Percentiles rank a stretch among this genome's conserved stretches.
Conservation (phyloP, 2,113 vertebrate genomes). For the Psittacula cyanocephala region DNA sequence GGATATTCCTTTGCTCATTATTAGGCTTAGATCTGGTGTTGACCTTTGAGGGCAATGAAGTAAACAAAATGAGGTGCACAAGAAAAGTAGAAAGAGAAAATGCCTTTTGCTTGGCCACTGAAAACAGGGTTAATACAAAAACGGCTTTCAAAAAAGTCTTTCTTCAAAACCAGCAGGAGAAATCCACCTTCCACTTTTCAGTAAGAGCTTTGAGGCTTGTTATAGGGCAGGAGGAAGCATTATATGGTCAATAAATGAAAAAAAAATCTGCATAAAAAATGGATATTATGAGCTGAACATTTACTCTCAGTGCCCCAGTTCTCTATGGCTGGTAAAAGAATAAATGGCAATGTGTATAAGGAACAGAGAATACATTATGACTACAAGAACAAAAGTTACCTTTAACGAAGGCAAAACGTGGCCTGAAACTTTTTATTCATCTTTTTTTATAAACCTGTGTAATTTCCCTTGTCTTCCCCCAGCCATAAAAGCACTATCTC, state of each 20-base stretch:
- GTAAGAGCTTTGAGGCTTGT: background rate
- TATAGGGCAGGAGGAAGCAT: background rate
- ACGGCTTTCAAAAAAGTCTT: background rate
- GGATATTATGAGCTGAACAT: background rate
- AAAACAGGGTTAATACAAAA: background rate
- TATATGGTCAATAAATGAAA: background rate
- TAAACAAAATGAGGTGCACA: background rate
- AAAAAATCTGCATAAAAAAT: background rate
- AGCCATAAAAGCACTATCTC: background rate
- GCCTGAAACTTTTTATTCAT: background rate
- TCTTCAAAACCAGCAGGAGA: background rate
- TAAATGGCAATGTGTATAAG: background rate
- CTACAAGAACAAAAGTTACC: background rate
- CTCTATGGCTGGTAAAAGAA: background rate
- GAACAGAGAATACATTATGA: background rate
- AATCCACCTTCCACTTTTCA: background rate
- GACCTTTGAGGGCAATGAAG: background rate
- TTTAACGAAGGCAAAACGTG: background rate
- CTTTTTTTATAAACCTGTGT: background rate
- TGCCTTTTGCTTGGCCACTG: background rate
- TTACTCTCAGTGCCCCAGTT: rapidly evolving
- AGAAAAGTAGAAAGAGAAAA: background rate
- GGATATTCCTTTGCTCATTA: background rate
- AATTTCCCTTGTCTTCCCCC: background rate
- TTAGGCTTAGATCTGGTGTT: background rate